A percentile compares a stretch with the other conserved stretches of the same genome.
Evolutionary conservation across 1,140 invertebrate genomes (phyloP).

Genomic region (Eulimnadia texana): DNA sequence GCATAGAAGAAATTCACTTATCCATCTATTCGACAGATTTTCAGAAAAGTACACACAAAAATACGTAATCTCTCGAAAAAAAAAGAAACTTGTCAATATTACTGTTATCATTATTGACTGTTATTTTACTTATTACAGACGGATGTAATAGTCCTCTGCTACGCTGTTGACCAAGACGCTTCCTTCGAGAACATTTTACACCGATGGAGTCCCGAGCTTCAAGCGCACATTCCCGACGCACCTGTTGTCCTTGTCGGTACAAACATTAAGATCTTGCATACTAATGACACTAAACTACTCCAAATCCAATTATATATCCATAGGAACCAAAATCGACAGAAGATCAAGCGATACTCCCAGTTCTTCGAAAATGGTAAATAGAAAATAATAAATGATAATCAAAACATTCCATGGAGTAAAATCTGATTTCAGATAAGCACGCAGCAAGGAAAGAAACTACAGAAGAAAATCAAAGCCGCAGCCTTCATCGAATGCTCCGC

Average conservation of each 20-base stretch:
- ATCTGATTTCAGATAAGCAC: background rate
- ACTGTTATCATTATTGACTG: background rate
- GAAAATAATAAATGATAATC: background rate
- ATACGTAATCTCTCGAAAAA: background rate
- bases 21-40: no score
- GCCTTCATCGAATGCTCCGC: slow-evolving; percentile 77
- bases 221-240: slow-evolving; percentile 67
- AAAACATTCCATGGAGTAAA: background rate
- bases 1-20: no score
- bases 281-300: background rate
- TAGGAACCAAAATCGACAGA: slow-evolving; percentile 18
- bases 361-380: no score
- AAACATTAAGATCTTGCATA: background rate
- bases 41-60: no score
- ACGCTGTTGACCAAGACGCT: slow-evolving; percentile 65
- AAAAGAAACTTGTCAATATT: background rate
- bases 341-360: no score
- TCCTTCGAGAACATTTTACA: slow-evolving; percentile 79
- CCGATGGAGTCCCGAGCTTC: slow-evolving; percentile 91
- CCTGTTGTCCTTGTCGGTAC: slow-evolving; percentile 80
- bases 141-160: slow-evolving; percentile 77
- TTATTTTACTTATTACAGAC: slow-evolving; percentile 41
- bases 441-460: slow-evolving; percentile 64
- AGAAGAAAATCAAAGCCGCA: slow-evolving; percentile 57
- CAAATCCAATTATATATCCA: background rate